Conservation (phyloP, 2,113 vertebrate genomes). For the rat (Rattus norvegicus) region DNA sequence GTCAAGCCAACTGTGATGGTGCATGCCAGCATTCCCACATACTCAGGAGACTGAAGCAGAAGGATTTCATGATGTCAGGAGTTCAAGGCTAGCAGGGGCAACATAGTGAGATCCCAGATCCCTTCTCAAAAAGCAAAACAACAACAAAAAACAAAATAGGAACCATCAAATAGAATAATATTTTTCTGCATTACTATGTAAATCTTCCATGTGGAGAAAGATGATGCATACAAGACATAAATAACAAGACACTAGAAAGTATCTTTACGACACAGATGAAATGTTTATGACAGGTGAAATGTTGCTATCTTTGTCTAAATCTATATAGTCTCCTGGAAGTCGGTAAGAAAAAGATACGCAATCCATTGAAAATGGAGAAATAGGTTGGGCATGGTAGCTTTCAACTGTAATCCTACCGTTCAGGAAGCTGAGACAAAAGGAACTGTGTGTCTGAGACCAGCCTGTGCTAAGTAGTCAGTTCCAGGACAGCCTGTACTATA, state of each 20-base stretch:
- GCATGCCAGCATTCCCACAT: neutral
- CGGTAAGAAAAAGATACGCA: slow-evolving; percentile 48
- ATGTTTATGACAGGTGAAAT: neutral
- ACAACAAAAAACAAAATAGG: neutral
- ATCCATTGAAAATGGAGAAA: slow-evolving; percentile 52
- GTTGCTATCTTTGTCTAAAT: slow-evolving; percentile 38
- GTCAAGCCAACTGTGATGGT: neutral
- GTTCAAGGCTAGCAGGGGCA: neutral
- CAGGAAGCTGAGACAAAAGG: neutral
- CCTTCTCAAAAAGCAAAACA: neutral
- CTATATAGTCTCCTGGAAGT: slow-evolving; percentile 28
- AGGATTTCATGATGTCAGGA: neutral
- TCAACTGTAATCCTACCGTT: neutral
- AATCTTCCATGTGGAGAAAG: slow-evolving; percentile 28
- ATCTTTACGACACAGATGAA: neutral
- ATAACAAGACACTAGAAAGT: slow-evolving; percentile 15
- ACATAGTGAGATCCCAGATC: neutral
- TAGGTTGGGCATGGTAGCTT: neutral
- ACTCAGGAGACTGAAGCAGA: neutral
- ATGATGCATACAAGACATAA: slow-evolving; percentile 53
- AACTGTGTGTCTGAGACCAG: neutral
- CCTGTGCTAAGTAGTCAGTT: neutral
- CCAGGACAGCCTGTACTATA: neutral
- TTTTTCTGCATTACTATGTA: slow-evolving; percentile 49
- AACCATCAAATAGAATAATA: slow-evolving; percentile 40